Base-by-base conservation (phyloP, 2,888 invertebrate species). In the Linnaemya vulpina region DNA sequence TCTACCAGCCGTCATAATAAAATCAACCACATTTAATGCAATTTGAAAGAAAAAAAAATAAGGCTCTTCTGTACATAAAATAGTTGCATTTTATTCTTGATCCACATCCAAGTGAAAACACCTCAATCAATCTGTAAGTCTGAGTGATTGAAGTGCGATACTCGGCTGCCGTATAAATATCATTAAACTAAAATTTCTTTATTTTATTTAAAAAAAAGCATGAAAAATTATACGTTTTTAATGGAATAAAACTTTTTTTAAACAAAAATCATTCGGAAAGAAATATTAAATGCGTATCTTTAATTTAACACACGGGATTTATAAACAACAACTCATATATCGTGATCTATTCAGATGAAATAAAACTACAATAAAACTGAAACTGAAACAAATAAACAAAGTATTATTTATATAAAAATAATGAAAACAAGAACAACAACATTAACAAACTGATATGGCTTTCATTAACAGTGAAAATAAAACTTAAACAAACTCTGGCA, bases 361-460 rank as follows among this genome's bases (percentile, higher is more conserved):
- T 53, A 8, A 65, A 46, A 15, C 25, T 25, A n/a, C 0, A n/a
- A 43, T n/a, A n/a, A n/a, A n/a, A n/a, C n/a, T n/a, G n/a, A 25
- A 25, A 40, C n/a, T 10, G n/a, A 38, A 46, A 49, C 22, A 38
- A 38, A 17, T 11, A 38, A 38, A 17, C 11, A 38, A 17, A 49
- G 38, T 35, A 62, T 15, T 49, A 20, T 43, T 55, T 58, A 49
- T 20, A 38, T 53, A 51, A 30, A 53, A 49, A n/a, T n/a, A n/a
- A n/a, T n/a, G n/a, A n/a, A n/a, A n/a, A n/a, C n/a, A n/a, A n/a
- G n/a, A n/a, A n/a, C n/a, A 62, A 51, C 43, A 53, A 58, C 15
- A 70, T 68, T 63, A 74, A 62, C 78, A n/a, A 1, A n/a, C 53
- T 65, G 75, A 65, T 84, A 80, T 76, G 71, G 79, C 71, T 84